Percentiles rank a stretch among this genome's conserved stretches.
These are phyloP conservation scores for Apostichopus leukothele DNA, from an alignment of 53 echinoderm and acorn worm genomes.

Conservation along the genomic window DNA sequence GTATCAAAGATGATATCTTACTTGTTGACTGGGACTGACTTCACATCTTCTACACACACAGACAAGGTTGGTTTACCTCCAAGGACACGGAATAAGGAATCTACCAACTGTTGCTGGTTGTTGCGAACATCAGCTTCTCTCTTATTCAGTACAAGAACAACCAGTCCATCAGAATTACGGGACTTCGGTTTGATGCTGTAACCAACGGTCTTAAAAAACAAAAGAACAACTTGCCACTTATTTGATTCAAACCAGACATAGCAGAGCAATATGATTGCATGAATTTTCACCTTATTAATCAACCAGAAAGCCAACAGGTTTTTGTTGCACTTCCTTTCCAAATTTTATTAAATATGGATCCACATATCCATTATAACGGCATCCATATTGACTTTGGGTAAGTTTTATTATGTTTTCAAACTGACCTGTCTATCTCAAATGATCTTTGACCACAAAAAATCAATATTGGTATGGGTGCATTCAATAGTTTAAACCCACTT, in stretches of 20 bases:
- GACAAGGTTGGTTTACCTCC: constrained; percentile 88
- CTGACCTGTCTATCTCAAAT: too few relatives aligned
- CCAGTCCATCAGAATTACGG: constrained; percentile 78
- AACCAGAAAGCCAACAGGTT: not conserved
- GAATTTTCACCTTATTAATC: not conserved
- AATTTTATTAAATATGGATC: too few relatives aligned
- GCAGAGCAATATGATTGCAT: not conserved
- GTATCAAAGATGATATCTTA: constrained; percentile 36
- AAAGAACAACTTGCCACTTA: not conserved
- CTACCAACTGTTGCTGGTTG: constrained; percentile 89
- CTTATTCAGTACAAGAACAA: constrained; percentile 94
- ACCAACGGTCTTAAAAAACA: constrained; percentile 73
- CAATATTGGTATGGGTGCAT: too few relatives aligned
- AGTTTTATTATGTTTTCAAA: too few relatives aligned
- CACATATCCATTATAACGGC: too few relatives aligned
- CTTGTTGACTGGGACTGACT: constrained; percentile 81
- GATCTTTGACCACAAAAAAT: too few relatives aligned
- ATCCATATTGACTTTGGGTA: too few relatives aligned
- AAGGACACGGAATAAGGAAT: constrained; percentile 80
- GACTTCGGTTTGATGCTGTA: constrained; percentile 92
- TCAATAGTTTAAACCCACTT: too few relatives aligned
- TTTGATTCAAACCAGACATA: not conserved
- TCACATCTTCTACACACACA: constrained; percentile 95
- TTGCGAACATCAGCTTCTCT: constrained; percentile 79
- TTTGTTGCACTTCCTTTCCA: too few relatives aligned